Base-by-base conservation (phyloP, 2,888 invertebrate species). In the Agapostemon virescens region DNA sequence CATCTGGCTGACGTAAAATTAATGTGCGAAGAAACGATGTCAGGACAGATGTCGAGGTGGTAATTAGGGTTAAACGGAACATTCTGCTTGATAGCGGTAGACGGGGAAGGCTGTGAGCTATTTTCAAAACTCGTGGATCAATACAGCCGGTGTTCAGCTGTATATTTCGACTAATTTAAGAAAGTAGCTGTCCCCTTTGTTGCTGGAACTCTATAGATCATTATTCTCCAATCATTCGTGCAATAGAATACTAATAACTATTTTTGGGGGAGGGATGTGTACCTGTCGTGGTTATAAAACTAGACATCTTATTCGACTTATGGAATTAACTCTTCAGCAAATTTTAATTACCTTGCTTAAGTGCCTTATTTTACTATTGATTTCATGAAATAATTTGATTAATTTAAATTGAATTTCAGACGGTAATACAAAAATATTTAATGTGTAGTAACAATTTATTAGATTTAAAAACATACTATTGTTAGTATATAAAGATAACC, bases 31-130 rank as follows among this genome's bases (percentile, higher is more conserved):
- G 61, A 73, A 70, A 52, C 72, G 68, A 69, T 30, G 81, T 66
- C 42, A 42, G 72, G 83, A 55, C 85, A 85, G 85, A 85, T 83
- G 85, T 81, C 75, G 76, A 23, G 79, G 58, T 40, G 79, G 77
- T 79, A 79, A 85, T 85, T 85, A 81, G 85, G 74, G 79, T 81
- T 83, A 83, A 83, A 81, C 52, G 74, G 77, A 78, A 82, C 79
- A 77, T 77, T 67, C 83, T 66, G 75, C 42, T 69, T 36, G 70
- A 66, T 74, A 58, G 36, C 13, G 75, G 70, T 74, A 38, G 73
- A 38, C 52, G 33, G 61, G 69, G 55, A 26, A 49, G 73, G 58
- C 69, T 76, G 71, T 30, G 45, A 67, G 82, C 70, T 82, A 77
- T 82, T 82, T 79, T 74, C 17, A 63, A 76, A 30, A n/a, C 17